These are phyloP conservation scores for Oreochromis tanganicae DNA, from an alignment of 2,113 vertebrate species.

Conservation along the genomic window DNA sequence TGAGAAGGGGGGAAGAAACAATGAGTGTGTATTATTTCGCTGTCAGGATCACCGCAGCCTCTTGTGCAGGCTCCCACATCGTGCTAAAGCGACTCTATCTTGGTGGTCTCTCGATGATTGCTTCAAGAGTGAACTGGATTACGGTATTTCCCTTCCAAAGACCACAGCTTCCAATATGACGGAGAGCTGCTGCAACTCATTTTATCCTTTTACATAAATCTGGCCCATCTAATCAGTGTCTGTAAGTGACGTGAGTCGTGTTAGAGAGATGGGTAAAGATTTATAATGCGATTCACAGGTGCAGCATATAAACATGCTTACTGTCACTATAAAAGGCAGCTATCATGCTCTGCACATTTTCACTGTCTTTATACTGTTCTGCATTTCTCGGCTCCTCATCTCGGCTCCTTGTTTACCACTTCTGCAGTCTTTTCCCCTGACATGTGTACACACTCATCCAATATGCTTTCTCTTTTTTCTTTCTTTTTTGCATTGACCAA, in stretches of 20 bases:
- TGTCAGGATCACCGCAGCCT: not conserved
- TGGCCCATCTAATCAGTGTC: not conserved
- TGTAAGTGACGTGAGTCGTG: not conserved
- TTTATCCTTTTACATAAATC: not conserved
- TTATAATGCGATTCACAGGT: not conserved
- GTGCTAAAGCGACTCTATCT: conserved; percentile 10
- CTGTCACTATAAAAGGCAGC: not conserved
- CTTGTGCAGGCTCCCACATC: conserved; percentile 17
- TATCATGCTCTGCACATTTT: not conserved
- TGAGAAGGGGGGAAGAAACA: not conserved
- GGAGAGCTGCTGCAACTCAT: not conserved
- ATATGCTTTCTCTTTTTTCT: not conserved
- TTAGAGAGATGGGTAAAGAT: not conserved
- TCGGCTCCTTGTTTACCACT: not conserved
- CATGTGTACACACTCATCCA: not conserved
- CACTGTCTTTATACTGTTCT: not conserved
- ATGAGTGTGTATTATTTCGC: conserved; percentile 4
- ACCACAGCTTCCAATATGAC: conserved; percentile 50
- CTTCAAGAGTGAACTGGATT: conserved; percentile 46
- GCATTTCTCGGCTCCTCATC: not conserved
- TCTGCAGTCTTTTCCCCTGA: not conserved
- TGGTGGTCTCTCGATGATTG: conserved; percentile 52
- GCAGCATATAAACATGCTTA: not conserved
- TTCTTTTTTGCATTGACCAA: not conserved
- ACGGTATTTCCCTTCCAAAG: conserved; percentile 38